These are phyloP conservation scores for Halesus radiatus DNA, from an alignment of 1,140 invertebrate genomes.

Conservation along the genomic window DNA sequence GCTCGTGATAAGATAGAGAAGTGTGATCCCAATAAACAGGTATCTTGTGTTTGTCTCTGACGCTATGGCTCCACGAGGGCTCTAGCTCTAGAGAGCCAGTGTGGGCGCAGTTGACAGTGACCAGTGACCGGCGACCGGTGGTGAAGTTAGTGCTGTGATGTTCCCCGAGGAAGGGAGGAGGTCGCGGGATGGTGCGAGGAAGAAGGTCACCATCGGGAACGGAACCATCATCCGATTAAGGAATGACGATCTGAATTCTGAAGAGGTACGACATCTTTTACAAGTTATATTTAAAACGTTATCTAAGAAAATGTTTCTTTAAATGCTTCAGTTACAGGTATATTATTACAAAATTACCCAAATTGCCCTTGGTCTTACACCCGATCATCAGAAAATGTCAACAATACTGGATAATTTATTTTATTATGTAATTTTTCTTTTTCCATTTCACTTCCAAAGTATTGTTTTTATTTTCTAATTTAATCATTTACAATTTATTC, in stretches of 20 bases:
- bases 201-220: conserved; percentile 32
- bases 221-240: conserved; percentile 6
- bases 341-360: no score
- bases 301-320: no score
- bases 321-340: no score
- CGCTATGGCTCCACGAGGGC: not conserved
- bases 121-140: not conserved
- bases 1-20: conserved; percentile 21
- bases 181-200: not conserved
- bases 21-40: not conserved
- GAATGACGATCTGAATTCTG: not conserved
- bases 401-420: no score
- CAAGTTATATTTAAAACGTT: no score
- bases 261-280: conserved; percentile 8
- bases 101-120: not conserved
- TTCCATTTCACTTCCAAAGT: no score
- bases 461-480: no score
- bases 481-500: no score
- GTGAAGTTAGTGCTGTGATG: conserved; percentile 10
- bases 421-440: no score
- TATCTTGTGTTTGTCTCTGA: not conserved
- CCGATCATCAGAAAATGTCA: no score
- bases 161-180: conserved; percentile 1
- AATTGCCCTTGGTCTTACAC: no score
- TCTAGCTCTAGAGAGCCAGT: not conserved